A percentile compares a stretch with the other conserved stretches of the same genome.
phyloP scores from a whole-genome alignment of 2,888 invertebrate species.

The Selenia dentaria region DNA sequence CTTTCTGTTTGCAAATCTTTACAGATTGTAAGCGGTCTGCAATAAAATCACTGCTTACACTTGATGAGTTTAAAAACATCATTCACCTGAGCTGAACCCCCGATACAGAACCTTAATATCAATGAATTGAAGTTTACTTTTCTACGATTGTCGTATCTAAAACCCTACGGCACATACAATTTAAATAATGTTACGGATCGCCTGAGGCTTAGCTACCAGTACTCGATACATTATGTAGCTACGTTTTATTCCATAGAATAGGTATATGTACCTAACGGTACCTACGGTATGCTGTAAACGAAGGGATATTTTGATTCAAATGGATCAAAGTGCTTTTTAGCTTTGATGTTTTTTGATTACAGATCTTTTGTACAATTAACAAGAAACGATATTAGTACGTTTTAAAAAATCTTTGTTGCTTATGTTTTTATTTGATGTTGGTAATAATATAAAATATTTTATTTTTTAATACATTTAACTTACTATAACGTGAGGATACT shows the following conservation, averaged over 20 bases:
- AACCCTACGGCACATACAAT: slow-evolving; percentile 28
- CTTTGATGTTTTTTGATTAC: too few species aligned
- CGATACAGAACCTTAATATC: background rate
- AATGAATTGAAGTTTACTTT: slow-evolving; percentile 15
- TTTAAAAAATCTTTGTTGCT: too few species aligned
- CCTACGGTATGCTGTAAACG: slow-evolving; percentile 29
- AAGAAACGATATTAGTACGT: too few species aligned
- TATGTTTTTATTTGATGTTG: too few species aligned
- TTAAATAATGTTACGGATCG: slow-evolving; percentile 27
- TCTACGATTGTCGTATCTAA: slow-evolving; percentile 32
- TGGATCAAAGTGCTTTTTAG: slow-evolving; percentile 27
- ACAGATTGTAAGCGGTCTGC: slow-evolving; percentile 32
- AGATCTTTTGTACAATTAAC: too few species aligned
- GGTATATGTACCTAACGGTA: too few species aligned
- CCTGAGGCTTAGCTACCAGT: slow-evolving; percentile 28
- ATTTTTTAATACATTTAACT: too few species aligned
- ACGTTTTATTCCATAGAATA: slow-evolving; percentile 27
- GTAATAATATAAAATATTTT: too few species aligned
- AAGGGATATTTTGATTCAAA: slow-evolving; percentile 27
- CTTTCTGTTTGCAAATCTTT: too few species aligned
- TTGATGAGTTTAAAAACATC: background rate
- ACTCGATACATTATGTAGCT: slow-evolving; percentile 20
- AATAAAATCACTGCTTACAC: slow-evolving; percentile 31
- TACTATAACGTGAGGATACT: too few species aligned
- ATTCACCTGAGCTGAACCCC: background rate